Evolutionary conservation across 2,797 vertebrate species (phyloP).

Genomic region (Lepidocolaptes lacrymiger): DNA sequence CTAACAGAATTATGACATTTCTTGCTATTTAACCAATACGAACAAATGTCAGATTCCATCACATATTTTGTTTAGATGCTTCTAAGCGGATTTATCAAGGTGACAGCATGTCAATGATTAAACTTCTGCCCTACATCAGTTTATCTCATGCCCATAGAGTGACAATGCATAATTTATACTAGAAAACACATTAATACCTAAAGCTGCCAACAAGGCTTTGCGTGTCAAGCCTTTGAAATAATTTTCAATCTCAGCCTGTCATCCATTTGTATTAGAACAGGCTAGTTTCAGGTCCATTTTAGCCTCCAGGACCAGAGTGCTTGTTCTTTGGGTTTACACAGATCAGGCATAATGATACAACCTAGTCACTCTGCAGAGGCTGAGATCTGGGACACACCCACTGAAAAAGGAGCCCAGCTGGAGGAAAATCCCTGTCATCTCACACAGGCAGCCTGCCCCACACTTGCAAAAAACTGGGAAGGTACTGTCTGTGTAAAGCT

Average conservation of each 20-base stretch:
- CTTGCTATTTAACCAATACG: background rate
- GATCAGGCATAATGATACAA: background rate
- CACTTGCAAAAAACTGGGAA: background rate
- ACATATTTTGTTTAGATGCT: background rate
- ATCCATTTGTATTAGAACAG: background rate
- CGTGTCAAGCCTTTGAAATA: background rate
- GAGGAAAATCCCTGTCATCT: background rate
- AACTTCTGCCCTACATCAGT: background rate
- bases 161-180: background rate
- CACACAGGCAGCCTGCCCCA: background rate
- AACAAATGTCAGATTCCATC: background rate
- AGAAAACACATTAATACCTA: background rate
- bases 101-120: background rate
- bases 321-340: background rate
- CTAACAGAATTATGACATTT: background rate
- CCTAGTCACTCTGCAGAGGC: rapidly evolving
- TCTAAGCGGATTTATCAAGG: slow-evolving; percentile 4
- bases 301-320: background rate
- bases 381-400: background rate
- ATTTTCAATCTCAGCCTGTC: background rate
- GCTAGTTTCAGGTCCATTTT: background rate
- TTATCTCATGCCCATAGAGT: background rate
- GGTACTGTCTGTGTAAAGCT: background rate
- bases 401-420: background rate
- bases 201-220: background rate